Evolutionary conservation across 2,113 vertebrate species (phyloP), one percentile per base, ranked within the genome.

Genomic region (Ailuropoda melanoleuca): DNA sequence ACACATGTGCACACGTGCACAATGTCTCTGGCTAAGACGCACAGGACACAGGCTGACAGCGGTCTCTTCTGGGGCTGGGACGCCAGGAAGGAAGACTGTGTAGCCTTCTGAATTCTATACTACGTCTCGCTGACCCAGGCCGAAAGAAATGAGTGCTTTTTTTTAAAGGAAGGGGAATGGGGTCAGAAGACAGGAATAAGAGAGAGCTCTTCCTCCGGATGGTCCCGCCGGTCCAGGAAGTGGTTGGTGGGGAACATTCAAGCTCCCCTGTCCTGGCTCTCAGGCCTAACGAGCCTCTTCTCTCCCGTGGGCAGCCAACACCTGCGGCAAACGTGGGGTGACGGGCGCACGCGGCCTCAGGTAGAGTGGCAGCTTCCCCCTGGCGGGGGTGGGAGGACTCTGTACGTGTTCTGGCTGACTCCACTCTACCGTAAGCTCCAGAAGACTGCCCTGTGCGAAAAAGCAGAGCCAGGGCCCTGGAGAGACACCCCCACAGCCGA

Each of bases 321-420:
- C 46, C 39, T 6, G 39, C 1, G 1, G 24, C 72, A 43, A 39
- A 19, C 0, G 0, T 3, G 6, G 15, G 46, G 53, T 8, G 17
- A 62, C 9, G 37, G 26, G 68, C 21, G 21, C 48, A 14, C 0
- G 26, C 9, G 15, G 34, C 21, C 56, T 80, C 53, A 11, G 50
- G 83, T 0, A 37, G 17, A 4, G 68, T 0, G 0, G 82, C 56
- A 34, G 43, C 23, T 53, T 50, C 66, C 8, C 19, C 26, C 39
- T 55, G 4, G 75, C 12, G 12, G 48, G 46, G 9, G 43, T 77
- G n/a, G 43, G 56, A 43, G 66, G 37, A 15, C 23, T 77, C 23
- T 43, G 43, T 9, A 1, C 39, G 48, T 11, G 34, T 56, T 31
- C 74, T 2, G 29, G 50, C 34, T 15, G 1, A 39, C 37, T 26